phyloP scores from a whole-genome alignment of 2,113 vertebrate species.

The Tragulus kanchil region DNA sequence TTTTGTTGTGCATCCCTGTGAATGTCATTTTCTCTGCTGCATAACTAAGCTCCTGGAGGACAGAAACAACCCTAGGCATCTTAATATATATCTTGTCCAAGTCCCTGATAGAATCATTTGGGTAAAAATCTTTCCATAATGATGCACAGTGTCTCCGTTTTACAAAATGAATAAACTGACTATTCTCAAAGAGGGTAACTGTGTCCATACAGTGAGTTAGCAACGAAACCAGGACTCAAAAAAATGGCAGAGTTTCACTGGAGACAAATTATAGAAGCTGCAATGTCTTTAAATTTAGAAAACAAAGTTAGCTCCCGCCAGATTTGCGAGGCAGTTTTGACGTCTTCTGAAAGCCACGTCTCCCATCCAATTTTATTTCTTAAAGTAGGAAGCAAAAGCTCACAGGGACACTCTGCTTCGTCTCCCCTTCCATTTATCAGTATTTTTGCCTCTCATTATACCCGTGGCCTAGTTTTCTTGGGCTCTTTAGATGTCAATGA shows the following conservation, averaged over 20 bases:
- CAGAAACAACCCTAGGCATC: not conserved
- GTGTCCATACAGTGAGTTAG: not conserved
- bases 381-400: slow-evolving; percentile 63
- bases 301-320: slow-evolving; percentile 73
- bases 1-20: not conserved
- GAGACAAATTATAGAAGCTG: slow-evolving; percentile 71
- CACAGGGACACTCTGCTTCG: not conserved
- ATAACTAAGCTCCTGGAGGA: not conserved
- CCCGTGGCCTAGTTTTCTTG: slow-evolving; percentile 74
- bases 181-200: not conserved
- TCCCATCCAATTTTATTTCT: slow-evolving; percentile 77
- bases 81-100: not conserved
- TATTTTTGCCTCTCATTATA: slow-evolving; percentile 80
- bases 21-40: not conserved
- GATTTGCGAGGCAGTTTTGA: slow-evolving; percentile 49
- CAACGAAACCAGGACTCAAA: not conserved
- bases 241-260: slow-evolving; percentile 6
- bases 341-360: slow-evolving; percentile 57
- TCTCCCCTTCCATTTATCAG: slow-evolving; percentile 72
- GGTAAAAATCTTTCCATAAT: not conserved
- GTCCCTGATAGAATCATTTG: not conserved
- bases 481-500: slow-evolving; percentile 65
- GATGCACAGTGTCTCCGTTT: not conserved
- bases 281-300: slow-evolving; percentile 79
- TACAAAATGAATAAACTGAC: slow-evolving; percentile 7